Conservation (phyloP, 2,888 invertebrate species). For the Cantharis lateralis region DNA sequence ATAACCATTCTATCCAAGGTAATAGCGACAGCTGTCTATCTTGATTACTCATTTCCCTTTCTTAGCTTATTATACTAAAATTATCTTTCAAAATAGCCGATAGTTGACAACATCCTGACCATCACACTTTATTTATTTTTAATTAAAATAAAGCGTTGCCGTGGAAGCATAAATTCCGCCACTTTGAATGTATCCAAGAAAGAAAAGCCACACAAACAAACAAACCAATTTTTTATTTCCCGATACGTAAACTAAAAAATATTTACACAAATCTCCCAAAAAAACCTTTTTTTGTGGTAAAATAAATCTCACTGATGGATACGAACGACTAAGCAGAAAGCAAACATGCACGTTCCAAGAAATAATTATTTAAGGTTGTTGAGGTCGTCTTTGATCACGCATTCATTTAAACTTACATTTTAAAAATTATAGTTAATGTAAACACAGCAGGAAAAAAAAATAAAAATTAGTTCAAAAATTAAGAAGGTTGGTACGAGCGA, state of each 20-base stretch:
- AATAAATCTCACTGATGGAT: constrained; percentile 24
- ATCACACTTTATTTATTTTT: constrained; percentile 5
- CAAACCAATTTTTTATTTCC: background rate
- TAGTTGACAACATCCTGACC: constrained; percentile 18
- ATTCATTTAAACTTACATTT: constrained; percentile 10
- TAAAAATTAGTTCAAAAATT: background rate
- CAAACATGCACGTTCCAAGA: constrained; percentile 33
- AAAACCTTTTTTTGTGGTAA: constrained; percentile 20
- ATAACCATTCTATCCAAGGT: constrained; percentile 18
- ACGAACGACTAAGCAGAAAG: constrained; percentile 19
- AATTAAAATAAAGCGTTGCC: constrained; percentile 1
- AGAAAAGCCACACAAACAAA: background rate
- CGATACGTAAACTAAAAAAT: background rate
- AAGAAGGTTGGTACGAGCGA: background rate
- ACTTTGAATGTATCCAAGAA: background rate
- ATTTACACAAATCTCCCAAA: constrained; percentile 23
- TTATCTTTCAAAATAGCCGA: constrained; percentile 30
- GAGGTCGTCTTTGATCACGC: constrained; percentile 31
- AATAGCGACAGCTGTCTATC: constrained; percentile 39
- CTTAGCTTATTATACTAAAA: constrained; percentile 38
- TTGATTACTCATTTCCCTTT: constrained; percentile 41
- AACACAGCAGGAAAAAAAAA: background rate
- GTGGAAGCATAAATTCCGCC: background rate
- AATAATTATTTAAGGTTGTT: constrained; percentile 28
- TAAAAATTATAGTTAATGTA: background rate